Conservation (phyloP, 1,140 invertebrate genomes). For the Listronotus bonariensis region DNA sequence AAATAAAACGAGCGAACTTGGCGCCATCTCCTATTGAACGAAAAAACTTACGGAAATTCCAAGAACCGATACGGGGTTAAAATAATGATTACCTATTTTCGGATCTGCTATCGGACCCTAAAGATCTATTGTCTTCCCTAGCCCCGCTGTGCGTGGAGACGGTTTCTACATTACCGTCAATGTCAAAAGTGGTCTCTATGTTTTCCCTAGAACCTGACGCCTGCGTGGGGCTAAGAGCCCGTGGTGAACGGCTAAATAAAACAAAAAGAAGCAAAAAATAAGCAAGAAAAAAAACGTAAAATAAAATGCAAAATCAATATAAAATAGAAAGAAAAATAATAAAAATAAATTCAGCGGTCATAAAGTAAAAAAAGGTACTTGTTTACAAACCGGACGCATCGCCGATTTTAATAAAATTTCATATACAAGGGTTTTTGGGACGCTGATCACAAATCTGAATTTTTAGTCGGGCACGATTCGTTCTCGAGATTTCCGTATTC, state of each 20-base stretch:
- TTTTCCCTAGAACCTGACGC: slow-evolving; percentile 62
- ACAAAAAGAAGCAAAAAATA: slow-evolving; percentile 41
- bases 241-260: slow-evolving; percentile 48
- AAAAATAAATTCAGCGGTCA: no score
- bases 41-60: background rate
- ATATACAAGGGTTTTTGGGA: no score
- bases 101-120: slow-evolving; percentile 48
- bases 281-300: slow-evolving; percentile 40
- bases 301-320: slow-evolving; percentile 19
- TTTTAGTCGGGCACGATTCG: no score
- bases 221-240: slow-evolving; percentile 53
- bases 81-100: slow-evolving; percentile 50
- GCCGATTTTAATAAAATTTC: no score
- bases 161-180: slow-evolving; percentile 83
- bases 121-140: slow-evolving; percentile 53
- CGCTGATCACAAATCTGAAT: no score
- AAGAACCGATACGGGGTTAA: slow-evolving; percentile 16
- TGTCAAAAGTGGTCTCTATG: slow-evolving; percentile 82
- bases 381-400: no score
- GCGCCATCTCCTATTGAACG: background rate
- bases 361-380: no score
- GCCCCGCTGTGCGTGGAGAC: slow-evolving; percentile 56
- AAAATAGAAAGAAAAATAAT: slow-evolving; percentile 6
- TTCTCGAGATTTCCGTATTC: no score
- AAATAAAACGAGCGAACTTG: no score